These are phyloP conservation scores for Rhea pennata DNA, from an alignment of 2,113 vertebrate species.

Conservation along the genomic window DNA sequence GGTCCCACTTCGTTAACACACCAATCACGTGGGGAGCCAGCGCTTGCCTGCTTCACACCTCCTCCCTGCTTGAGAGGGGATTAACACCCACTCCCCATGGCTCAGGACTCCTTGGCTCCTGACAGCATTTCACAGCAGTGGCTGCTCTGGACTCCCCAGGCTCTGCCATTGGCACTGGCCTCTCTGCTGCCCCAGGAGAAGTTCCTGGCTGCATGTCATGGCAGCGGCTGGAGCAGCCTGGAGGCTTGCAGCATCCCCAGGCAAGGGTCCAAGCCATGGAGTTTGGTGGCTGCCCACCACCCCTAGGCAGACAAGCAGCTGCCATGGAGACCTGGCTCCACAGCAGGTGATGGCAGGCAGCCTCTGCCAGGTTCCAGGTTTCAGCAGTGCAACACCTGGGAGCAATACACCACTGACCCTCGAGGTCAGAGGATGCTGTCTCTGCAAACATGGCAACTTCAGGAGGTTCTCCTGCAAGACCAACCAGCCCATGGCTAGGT, in stretches of 20 bases:
- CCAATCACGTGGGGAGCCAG: constrained; percentile 56
- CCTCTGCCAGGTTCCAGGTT: background rate
- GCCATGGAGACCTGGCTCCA: no score
- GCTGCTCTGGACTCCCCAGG: background rate
- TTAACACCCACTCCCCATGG: background rate
- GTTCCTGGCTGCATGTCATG: no score
- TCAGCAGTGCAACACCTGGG: background rate
- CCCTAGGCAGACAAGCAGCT: no score
- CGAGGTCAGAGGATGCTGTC: no score
- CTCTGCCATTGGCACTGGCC: background rate
- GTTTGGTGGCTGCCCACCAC: no score
- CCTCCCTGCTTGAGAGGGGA: background rate
- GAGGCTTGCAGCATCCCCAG: no score
- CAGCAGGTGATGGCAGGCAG: background rate
- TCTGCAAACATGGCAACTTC: background rate
- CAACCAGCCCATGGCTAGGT: no score
- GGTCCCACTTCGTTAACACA: constrained; percentile 64
- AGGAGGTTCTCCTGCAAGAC: background rate
- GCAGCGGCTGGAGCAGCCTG: no score
- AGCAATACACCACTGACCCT: no score
- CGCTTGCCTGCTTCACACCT: constrained; percentile 61
- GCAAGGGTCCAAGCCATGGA: no score
- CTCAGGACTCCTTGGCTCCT: background rate
- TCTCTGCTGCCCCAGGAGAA: no score
- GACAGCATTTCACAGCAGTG: background rate